phyloP scores from a whole-genome alignment of 2,888 invertebrate species.

The Anarsia innoxiella region DNA sequence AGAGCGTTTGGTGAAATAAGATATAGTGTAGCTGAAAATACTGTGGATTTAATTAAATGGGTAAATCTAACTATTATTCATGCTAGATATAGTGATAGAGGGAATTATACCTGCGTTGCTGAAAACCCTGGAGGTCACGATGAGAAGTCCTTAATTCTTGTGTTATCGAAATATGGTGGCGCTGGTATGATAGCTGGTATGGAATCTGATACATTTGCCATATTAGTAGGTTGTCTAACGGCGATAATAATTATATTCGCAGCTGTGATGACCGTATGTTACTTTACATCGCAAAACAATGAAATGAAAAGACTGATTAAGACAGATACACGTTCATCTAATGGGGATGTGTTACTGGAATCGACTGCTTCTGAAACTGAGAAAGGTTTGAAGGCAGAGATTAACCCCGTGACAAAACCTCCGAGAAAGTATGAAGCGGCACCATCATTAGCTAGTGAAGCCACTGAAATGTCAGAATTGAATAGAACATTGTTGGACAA shows the following conservation, averaged over 20 bases:
- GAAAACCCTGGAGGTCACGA: constrained; percentile 88
- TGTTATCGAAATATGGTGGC: constrained; percentile 66
- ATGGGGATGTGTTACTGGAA: constrained; percentile 81
- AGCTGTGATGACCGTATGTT: constrained; percentile 65
- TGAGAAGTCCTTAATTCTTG: constrained; percentile 82
- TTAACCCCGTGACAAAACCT: constrained; percentile 88
- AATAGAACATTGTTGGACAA: constrained; percentile 85
- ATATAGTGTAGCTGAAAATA: constrained; percentile 61
- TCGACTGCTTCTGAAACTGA: constrained; percentile 85
- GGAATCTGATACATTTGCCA: constrained; percentile 68
- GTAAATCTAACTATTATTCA: constrained; percentile 81
- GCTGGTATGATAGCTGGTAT: constrained; percentile 57
- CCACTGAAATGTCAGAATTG: constrained; percentile 86
- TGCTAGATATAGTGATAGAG: constrained; percentile 78
- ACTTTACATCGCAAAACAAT: constrained; percentile 68
- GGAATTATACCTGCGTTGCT: constrained; percentile 86
- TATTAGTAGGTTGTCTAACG: constrained; percentile 66
- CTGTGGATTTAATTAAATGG: constrained; percentile 72
- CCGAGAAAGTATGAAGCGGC: constrained; percentile 83
- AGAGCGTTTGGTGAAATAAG: constrained; percentile 66
- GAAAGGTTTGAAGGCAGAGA: constrained; percentile 85
- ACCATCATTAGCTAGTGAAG: constrained; percentile 77
- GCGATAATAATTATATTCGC: constrained; percentile 66
- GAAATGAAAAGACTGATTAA: constrained; percentile 77
- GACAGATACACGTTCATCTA: constrained; percentile 75